Conservation (phyloP, 2,888 invertebrate species). For the Dasypolia templi region DNA sequence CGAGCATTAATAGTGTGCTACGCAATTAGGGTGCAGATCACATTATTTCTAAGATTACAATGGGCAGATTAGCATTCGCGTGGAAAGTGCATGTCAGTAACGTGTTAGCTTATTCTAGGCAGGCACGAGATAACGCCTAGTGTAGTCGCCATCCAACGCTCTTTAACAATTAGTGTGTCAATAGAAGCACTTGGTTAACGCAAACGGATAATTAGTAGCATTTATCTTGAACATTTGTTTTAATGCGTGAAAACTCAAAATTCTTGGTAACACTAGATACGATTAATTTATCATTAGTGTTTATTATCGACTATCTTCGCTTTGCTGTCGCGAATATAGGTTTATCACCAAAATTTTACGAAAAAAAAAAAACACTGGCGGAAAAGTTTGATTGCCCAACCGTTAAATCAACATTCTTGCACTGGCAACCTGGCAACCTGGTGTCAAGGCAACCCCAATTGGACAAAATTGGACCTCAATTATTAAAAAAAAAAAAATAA, state of each 20-base stretch:
- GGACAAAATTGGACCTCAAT: conserved; percentile 17
- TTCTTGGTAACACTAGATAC: not conserved
- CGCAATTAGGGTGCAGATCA: too few relatives aligned
- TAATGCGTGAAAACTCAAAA: conserved; percentile 5
- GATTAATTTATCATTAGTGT: not conserved
- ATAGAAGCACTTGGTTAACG: conserved; percentile 78
- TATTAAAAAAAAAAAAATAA: not conserved
- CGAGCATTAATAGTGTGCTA: too few relatives aligned
- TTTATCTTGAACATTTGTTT: conserved; percentile 56
- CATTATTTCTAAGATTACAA: conserved; percentile 51
- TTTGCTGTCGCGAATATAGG: too few relatives aligned
- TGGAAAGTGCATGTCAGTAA: conserved; percentile 74
- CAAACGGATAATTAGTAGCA: conserved; percentile 71
- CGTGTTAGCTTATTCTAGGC: conserved; percentile 59
- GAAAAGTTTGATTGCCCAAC: conserved; percentile 2
- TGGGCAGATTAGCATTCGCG: conserved; percentile 53
- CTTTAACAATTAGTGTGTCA: conserved; percentile 83
- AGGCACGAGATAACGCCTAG: conserved; percentile 70
- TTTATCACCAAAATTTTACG: not conserved
- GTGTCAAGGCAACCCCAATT: conserved; percentile 30
- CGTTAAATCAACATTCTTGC: conserved; percentile 12
- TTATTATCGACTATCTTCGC: not conserved
- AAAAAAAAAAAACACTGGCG: conserved; percentile 1
- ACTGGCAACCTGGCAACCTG: not conserved
- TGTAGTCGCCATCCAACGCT: conserved; percentile 62